These are phyloP conservation scores for Leucosticte australis DNA, from an alignment of 2,113 vertebrate species.

Conservation along the genomic window DNA sequence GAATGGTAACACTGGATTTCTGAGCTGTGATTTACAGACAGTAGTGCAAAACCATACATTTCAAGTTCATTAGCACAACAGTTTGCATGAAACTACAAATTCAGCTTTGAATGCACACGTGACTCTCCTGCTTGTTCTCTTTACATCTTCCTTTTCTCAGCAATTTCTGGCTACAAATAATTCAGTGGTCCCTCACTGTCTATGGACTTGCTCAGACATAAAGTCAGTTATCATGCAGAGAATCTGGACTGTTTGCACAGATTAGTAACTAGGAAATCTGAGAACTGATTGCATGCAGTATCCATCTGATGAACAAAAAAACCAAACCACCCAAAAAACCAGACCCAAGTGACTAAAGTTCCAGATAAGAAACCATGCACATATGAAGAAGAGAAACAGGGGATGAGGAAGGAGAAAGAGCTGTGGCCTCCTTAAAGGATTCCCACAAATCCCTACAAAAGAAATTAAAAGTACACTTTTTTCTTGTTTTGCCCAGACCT, in stretches of 20 bases:
- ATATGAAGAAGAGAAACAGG: not conserved
- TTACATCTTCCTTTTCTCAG: not conserved
- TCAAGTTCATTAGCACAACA: not conserved
- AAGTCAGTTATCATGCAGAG: not conserved
- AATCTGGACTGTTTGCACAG: not conserved
- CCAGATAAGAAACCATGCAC: not conserved
- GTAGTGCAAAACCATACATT: not conserved
- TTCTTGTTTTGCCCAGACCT: not conserved
- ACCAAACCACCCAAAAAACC: not conserved
- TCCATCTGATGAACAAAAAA: not conserved
- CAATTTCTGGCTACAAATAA: not conserved
- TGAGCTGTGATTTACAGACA: not conserved
- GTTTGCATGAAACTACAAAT: constrained; percentile 17
- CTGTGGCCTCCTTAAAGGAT: not conserved
- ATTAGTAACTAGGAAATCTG: not conserved
- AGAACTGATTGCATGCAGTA: accelerated
- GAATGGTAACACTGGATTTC: not conserved
- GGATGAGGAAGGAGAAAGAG: not conserved
- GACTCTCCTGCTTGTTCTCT: not conserved
- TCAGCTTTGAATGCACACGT: not conserved
- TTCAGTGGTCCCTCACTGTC: not conserved
- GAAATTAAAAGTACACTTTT: not conserved
- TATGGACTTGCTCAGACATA: not conserved
- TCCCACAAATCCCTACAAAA: not conserved
- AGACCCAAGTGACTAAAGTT: not conserved